A percentile compares a stretch with the other conserved stretches of the same genome.
These are phyloP conservation scores for Drosophila bunnanda DNA, from an alignment of 2,888 invertebrate genomes.

Conservation along the genomic window DNA sequence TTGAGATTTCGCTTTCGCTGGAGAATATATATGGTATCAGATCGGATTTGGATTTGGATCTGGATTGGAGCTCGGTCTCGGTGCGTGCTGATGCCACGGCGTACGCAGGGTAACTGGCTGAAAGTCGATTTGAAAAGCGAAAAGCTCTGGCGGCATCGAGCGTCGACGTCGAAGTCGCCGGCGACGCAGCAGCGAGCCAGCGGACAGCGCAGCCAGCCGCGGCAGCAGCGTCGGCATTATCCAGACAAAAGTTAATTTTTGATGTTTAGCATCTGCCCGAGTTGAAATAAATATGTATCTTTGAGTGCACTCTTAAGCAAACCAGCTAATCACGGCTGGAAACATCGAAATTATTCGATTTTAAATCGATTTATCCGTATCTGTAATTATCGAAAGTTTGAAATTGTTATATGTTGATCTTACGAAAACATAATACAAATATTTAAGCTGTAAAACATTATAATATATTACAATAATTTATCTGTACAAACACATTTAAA, in stretches of 20 bases:
- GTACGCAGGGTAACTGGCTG: slow-evolving; percentile 55
- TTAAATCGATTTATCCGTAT: background rate
- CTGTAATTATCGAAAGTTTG: no score
- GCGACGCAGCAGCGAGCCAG: background rate
- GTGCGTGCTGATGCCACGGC: slow-evolving; percentile 55
- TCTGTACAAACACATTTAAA: background rate
- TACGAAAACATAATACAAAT: no score
- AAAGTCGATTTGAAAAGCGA: slow-evolving; percentile 10
- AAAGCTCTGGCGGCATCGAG: slow-evolving; percentile 42
- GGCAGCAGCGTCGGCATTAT: background rate
- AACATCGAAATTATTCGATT: background rate
- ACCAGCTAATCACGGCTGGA: background rate
- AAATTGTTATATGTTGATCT: no score
- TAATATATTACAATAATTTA: no score
- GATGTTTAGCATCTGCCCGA: slow-evolving; percentile 1
- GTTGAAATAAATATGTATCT: background rate
- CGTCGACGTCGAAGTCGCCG: background rate
- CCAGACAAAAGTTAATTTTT: slow-evolving; percentile 8
- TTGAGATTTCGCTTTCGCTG: slow-evolving; percentile 28
- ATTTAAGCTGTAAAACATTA: no score
- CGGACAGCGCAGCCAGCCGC: background rate
- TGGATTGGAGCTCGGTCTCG: background rate
- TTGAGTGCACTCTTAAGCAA: no score
- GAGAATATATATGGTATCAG: background rate
- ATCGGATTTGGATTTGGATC: background rate